A percentile compares a stretch with the other conserved stretches of the same genome.
phyloP scores from a whole-genome alignment of 2,113 vertebrate genomes.

The Odontophorus gujanensis region DNA sequence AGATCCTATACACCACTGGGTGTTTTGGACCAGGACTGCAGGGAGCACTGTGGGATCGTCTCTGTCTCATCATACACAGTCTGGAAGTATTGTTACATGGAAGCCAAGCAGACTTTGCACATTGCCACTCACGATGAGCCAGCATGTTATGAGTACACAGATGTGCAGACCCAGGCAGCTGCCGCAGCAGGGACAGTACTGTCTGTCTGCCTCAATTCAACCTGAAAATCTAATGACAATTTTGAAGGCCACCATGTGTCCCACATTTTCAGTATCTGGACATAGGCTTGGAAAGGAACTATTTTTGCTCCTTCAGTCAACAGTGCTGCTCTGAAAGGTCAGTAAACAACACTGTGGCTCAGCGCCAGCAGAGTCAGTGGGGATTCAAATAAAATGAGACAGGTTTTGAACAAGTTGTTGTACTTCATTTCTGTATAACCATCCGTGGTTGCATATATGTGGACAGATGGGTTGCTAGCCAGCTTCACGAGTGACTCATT shows the following conservation, averaged over 20 bases:
- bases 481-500: background rate
- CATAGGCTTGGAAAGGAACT: background rate
- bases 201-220: background rate
- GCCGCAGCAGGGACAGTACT: background rate
- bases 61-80: background rate
- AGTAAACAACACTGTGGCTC: background rate
- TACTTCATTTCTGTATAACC: background rate
- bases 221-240: background rate
- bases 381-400: background rate
- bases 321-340: background rate
- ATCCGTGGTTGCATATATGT: background rate
- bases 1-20: background rate
- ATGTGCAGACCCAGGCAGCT: background rate
- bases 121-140: background rate
- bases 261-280: background rate
- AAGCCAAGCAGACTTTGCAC: background rate
- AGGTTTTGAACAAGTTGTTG: background rate
- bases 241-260: background rate
- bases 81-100: background rate
- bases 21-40: background rate
- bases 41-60: background rate
- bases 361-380: background rate
- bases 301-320: slow-evolving; percentile 22
- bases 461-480: background rate
- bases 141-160: fast-evolving